Evolutionary conservation across 2,888 invertebrate genomes (phyloP).

Genomic region (Clitarchus hookeri): DNA sequence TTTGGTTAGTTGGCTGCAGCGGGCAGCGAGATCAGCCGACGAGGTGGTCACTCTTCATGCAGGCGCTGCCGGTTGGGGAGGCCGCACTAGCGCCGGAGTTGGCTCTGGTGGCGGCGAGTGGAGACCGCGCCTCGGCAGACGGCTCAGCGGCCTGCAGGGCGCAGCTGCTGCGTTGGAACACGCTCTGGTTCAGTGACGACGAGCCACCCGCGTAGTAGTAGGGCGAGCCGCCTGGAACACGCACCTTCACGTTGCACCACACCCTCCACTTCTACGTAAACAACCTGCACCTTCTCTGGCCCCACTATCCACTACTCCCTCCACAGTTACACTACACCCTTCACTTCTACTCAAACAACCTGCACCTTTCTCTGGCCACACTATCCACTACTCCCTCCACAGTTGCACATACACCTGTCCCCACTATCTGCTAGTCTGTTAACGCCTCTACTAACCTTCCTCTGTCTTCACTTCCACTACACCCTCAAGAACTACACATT

Average conservation of each 20-base stretch:
- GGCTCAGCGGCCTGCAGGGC: conserved; percentile 55
- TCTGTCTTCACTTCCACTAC: too few species aligned
- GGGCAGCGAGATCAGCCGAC: conserved; percentile 31
- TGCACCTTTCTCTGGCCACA: too few species aligned
- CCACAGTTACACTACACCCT: too few species aligned
- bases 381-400: too few species aligned
- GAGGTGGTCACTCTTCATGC: conserved; percentile 59
- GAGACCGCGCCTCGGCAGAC: conserved; percentile 64
- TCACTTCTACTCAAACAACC: too few species aligned
- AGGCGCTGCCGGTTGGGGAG: conserved; percentile 72
- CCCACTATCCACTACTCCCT: too few species aligned
- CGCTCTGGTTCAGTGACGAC: conserved; percentile 32
- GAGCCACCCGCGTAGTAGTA: conserved; percentile 66
- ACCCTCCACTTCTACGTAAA: too few species aligned
- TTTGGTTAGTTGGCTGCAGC: conserved; percentile 23
- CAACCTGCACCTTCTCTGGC: too few species aligned
- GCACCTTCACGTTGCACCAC: neutral
- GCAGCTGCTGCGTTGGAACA: conserved; percentile 39
- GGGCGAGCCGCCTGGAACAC: conserved; percentile 59
- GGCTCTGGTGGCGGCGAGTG: conserved; percentile 71
- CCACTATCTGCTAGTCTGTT: too few species aligned
- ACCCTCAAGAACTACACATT: too few species aligned
- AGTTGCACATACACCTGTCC: too few species aligned
- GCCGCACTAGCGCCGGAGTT: conserved; percentile 72
- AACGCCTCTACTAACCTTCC: too few species aligned